These are phyloP conservation scores for Sthenelais limicola DNA, from an alignment of 2,888 invertebrate genomes.

Conservation along the genomic window DNA sequence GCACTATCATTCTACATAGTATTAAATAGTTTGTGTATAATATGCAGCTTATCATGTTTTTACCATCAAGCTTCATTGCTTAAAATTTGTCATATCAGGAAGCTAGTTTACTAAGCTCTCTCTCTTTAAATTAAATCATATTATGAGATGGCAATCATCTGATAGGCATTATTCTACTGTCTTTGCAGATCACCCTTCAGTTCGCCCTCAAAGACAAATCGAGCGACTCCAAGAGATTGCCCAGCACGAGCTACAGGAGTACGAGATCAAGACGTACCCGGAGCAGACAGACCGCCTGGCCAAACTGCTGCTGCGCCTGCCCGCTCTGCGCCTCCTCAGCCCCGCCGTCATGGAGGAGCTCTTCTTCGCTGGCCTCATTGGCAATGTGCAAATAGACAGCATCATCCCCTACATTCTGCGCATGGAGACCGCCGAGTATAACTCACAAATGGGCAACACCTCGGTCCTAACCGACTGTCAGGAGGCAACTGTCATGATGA, in stretches of 20 bases:
- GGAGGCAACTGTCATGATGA: slow-evolving; percentile 9
- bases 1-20: too few relatives aligned
- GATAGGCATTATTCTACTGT: too few relatives aligned
- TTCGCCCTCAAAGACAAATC: slow-evolving; percentile 73
- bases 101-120: too few relatives aligned
- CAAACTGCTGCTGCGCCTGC: slow-evolving; percentile 80
- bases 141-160: too few relatives aligned
- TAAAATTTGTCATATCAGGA: too few relatives aligned
- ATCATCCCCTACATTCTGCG: slow-evolving; percentile 92
- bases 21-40: too few relatives aligned
- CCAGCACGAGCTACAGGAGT: slow-evolving; percentile 76
- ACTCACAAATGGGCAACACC: slow-evolving; percentile 35
- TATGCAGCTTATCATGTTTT: too few relatives aligned
- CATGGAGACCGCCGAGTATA: slow-evolving; percentile 74
- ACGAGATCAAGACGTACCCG: slow-evolving; percentile 54
- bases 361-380: slow-evolving; percentile 92
- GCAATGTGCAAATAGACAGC: slow-evolving; percentile 94
- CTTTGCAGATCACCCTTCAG: slow-evolving; percentile 36
- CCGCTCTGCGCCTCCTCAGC: slow-evolving; percentile 69
- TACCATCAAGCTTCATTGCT: too few relatives aligned
- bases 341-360: slow-evolving; percentile 95
- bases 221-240: slow-evolving; percentile 79
- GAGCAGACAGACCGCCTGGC: slow-evolving; percentile 92
- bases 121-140: too few relatives aligned
- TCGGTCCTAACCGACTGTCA: too few relatives aligned